Percentiles rank a stretch among this genome's conserved stretches.
Evolutionary conservation across 2,888 invertebrate genomes (phyloP).

Genomic region (Lasius fuliginosus): DNA sequence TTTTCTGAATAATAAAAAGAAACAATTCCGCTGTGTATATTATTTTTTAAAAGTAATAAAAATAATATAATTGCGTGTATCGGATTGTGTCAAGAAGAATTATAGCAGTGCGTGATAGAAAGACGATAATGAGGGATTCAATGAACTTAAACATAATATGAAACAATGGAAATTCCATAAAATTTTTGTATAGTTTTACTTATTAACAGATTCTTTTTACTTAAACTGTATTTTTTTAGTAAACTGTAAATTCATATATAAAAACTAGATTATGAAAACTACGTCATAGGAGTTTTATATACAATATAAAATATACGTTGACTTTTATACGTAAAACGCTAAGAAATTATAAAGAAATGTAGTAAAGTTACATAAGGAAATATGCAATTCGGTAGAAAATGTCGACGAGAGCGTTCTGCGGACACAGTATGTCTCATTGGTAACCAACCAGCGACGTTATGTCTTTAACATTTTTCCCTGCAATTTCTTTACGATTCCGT

Average conservation of each 20-base stretch:
- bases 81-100: not conserved
- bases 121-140: not conserved
- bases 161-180: not conserved
- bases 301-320: not conserved
- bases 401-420: not conserved
- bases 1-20: not conserved
- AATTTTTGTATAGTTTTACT: not conserved
- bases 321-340: not conserved
- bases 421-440: not conserved
- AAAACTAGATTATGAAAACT: not conserved
- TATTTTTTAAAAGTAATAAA: not conserved
- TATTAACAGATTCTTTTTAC: not conserved
- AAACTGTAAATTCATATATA: not conserved
- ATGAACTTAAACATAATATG: not conserved
- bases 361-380: not conserved
- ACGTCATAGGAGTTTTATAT: not conserved
- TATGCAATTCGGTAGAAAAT: not conserved
- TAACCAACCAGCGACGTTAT: not conserved
- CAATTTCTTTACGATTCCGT: slow-evolving; percentile 16
- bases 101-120: not conserved
- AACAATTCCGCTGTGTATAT: not conserved
- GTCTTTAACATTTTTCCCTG: not conserved
- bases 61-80: not conserved
- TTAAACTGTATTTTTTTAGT: not conserved
- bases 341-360: not conserved